phyloP scores from a whole-genome alignment of 1,140 invertebrate species.

The Phenacoccus solenopsis region DNA sequence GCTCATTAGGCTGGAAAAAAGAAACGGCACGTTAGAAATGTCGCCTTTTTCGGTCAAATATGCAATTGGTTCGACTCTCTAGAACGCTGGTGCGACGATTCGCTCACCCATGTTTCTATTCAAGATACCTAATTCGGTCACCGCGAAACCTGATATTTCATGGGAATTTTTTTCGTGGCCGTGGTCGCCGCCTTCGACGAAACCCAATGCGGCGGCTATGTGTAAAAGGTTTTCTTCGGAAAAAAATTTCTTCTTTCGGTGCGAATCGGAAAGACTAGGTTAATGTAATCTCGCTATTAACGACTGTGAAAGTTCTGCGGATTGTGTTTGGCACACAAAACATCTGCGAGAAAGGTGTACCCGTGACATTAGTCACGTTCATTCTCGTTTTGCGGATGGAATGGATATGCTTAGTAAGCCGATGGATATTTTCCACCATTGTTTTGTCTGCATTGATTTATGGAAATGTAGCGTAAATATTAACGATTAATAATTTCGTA shows the following conservation, averaged over 20 bases:
- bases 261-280: not conserved
- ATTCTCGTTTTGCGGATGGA: not conserved
- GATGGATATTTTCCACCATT: not conserved
- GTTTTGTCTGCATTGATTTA: too few species aligned
- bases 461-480: not conserved
- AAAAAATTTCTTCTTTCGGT: not conserved
- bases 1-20: conserved; percentile 34
- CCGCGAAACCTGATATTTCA: not conserved
- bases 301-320: not conserved
- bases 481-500: not conserved
- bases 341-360: not conserved
- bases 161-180: not conserved
- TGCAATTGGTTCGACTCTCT: not conserved
- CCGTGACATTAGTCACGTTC: not conserved
- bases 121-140: not conserved
- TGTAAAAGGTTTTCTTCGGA: not conserved
- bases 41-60: not conserved
- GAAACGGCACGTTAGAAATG: not conserved
- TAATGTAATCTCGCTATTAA: not conserved
- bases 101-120: not conserved
- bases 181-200: too few species aligned
- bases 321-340: not conserved
- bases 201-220: not conserved
- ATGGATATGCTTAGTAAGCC: too few species aligned
- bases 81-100: not conserved